Conservation (phyloP, 2,113 vertebrate species). For the Coryphaenoides rupestris region DNA sequence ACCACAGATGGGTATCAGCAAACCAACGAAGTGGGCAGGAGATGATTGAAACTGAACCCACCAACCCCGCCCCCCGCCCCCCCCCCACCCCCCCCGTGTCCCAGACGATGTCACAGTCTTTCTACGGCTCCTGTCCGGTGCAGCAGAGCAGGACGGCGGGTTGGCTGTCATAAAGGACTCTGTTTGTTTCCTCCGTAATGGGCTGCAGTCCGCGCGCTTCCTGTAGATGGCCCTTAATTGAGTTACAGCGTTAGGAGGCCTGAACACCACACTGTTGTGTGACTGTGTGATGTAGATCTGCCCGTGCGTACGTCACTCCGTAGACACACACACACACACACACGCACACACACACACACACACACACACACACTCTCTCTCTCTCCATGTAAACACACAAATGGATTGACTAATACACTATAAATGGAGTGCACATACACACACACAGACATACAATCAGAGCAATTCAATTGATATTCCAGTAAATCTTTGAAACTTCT, state of each 20-base stretch:
- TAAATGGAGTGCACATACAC: no score
- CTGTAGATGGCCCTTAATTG: slow-evolving; percentile 48
- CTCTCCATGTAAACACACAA: no score
- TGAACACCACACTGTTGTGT: slow-evolving; percentile 19
- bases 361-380: slow-evolving; percentile 12
- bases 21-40: no score
- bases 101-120: background rate
- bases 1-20: no score
- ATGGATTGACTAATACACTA: no score
- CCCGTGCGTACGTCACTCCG: no score
- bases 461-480: no score
- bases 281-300: no score
- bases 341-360: slow-evolving; percentile 3
- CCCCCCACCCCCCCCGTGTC: background rate
- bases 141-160: background rate
- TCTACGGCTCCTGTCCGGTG: slow-evolving; percentile 7
- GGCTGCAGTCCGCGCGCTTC: slow-evolving; percentile 33
- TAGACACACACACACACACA: background rate
- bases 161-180: slow-evolving; percentile 29
- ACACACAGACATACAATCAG: no score
- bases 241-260: slow-evolving; percentile 49
- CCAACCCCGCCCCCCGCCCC: no score
- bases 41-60: no score
- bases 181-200: slow-evolving; percentile 38
- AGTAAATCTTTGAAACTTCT: no score